These are phyloP conservation scores for Tribolium castaneum DNA, from an alignment of 1,140 invertebrate species.

Conservation along the genomic window DNA sequence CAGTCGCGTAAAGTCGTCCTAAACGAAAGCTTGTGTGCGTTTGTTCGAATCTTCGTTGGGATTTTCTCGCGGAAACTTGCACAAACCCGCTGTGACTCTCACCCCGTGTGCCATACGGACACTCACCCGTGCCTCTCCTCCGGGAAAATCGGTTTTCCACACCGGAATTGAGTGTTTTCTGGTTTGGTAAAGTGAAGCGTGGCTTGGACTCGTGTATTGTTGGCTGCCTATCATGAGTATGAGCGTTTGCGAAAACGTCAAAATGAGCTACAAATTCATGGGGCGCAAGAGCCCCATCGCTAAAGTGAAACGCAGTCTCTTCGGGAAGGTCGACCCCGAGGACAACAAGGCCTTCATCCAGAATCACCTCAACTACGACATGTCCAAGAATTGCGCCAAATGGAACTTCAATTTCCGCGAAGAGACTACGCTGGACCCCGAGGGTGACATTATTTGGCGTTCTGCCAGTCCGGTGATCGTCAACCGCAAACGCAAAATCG, in stretches of 20 bases:
- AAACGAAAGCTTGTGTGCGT: neutral
- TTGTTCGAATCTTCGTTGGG: neutral
- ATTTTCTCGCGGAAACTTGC: constrained; percentile 40
- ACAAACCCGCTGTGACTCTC: neutral
- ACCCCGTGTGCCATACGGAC: neutral
- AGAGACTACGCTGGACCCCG: constrained; percentile 54
- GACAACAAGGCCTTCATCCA: constrained; percentile 62
- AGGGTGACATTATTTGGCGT: constrained; percentile 55
- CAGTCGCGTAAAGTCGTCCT: constrained; percentile 11
- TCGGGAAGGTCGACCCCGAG: constrained; percentile 63
- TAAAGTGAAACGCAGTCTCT: constrained; percentile 62
- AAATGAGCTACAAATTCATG: constrained; percentile 40
- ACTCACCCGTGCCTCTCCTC: neutral
- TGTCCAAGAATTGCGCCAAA: constrained; percentile 53
- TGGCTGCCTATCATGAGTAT: constrained; percentile 58
- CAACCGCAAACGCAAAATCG: constrained; percentile 38
- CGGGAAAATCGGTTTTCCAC: constrained; percentile 20
- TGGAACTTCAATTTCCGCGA: constrained; percentile 64
- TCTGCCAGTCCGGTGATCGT: constrained; percentile 49
- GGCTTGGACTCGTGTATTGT: constrained; percentile 50
- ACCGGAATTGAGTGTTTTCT: constrained; percentile 32
- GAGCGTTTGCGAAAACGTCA: constrained; percentile 50
- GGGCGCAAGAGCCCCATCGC: constrained; percentile 45
- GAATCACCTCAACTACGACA: constrained; percentile 59
- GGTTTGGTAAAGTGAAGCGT: constrained; percentile 28